Base-by-base conservation (phyloP, 2,797 vertebrate species). In the Tinamus major region DNA sequence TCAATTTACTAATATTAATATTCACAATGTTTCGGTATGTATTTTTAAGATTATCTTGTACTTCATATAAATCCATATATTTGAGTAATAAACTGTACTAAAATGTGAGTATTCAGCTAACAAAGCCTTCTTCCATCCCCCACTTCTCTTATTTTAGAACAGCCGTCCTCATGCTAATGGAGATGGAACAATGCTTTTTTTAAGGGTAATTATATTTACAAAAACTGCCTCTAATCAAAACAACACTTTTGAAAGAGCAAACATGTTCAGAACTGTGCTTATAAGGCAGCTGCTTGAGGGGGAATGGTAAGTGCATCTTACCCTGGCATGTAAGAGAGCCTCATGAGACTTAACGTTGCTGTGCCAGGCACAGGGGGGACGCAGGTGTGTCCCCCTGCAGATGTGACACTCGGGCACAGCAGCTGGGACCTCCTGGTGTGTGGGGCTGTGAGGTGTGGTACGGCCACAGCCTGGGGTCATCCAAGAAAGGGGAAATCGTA, bases 11-110 rank as follows among this genome's bases (percentile, higher is more conserved):
- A 59, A 69, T 72, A 75, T 37, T 81, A 76, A 62, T 82, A 85
- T 80, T 86, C 85, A 55, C 59, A 83, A 61, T 10, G n/a, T 81
- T 48, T 59, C 63, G 39, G 24, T 35, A 27, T 72, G 14, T 48
- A 16, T 81, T 94, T 96, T 88, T 55, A 85, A 85, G 19, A 11
- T 94, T 87, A 56, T 70, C 21, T 39, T 91, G 71, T 9, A 35
- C 76, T 89, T 68, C 74, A 48, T 77, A 33, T 12, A 81, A 53
- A 65, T n/a, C 15, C 11, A 69, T 72, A 39, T 31, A 55, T 72
- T 90, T 69, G 37, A 76, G 16, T 81, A 88, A 79, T 35, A 10
- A 65, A 7, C 3, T 26, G 10, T 65, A 91, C 89, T 91, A 49
- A 83, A 65, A 16, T 61, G 6, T 23, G 71, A 29, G 48, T 7